phyloP scores from a whole-genome alignment of 2,113 vertebrate genomes.

The Entomyzon cyanotis region DNA sequence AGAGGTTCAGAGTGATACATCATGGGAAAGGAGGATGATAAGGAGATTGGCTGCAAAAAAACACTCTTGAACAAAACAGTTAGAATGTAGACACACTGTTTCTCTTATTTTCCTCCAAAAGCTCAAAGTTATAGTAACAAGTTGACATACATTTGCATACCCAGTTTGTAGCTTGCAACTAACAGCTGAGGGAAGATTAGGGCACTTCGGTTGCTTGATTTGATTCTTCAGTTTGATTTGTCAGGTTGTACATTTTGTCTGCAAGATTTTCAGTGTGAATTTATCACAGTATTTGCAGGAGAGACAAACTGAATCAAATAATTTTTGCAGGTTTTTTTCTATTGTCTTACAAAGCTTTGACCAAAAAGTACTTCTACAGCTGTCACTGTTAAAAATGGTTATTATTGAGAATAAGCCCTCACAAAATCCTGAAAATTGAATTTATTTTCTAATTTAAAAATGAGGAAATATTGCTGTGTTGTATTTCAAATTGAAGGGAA shows the following conservation, averaged over 20 bases:
- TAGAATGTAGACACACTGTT: neutral
- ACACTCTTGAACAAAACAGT: neutral
- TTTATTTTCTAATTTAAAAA: neutral
- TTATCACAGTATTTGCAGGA: neutral
- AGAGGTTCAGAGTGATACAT: neutral
- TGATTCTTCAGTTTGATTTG: neutral
- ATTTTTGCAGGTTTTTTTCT: neutral
- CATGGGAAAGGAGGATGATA: neutral
- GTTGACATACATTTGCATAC: neutral
- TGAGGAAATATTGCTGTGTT: neutral
- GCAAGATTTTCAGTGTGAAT: neutral
- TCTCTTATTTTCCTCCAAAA: neutral
- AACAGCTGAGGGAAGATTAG: neutral
- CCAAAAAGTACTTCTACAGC: neutral
- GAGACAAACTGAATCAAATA: neutral
- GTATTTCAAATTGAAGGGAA: neutral
- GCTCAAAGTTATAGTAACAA: neutral
- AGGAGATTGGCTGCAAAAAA: neutral
- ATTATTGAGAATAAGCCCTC: accelerated
- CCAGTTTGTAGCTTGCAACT: neutral
- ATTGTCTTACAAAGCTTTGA: neutral
- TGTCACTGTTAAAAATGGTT: neutral
- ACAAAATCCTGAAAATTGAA: neutral
- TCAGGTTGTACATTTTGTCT: neutral
- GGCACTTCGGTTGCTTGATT: neutral